Base-by-base conservation (phyloP, 1,140 invertebrate genomes). In the Marisa cornuarietis region DNA sequence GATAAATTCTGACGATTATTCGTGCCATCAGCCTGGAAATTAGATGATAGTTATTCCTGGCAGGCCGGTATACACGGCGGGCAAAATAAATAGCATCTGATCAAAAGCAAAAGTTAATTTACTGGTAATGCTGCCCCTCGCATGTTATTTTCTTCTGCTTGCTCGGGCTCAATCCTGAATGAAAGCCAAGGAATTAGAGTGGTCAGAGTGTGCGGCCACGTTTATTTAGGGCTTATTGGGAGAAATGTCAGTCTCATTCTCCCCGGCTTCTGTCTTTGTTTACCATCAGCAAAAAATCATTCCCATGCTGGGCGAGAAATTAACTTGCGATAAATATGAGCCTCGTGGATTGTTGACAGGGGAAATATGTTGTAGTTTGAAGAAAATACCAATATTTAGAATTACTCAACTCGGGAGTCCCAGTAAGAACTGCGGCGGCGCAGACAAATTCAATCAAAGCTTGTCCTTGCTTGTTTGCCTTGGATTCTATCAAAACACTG, bases 101-200 rank as follows among this genome's bases (percentile, higher is more conserved):
- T 82, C 81, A 82, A 82, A 82, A 82, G 81, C 81, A 82, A 78
- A 82, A 82, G 81, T 82, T 82, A 82, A 82, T 82, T 82, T 82
- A 79, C 71, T 73, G 65, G 81, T 78, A 79, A 82, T 78, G 65
- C 81, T 79, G 77, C 78, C 81, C 62, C 76, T 63, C 61, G 73
- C 76, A 72, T 65, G 80, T 76, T 78, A 81, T 81, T 78, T 78
- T 78, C 76, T 78, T 71, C 63, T 78, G 76, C 71, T 73, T 81
- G 77, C 80, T 71, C 42, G 77, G 49, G 61, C 58, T 66, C 62
- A 69, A 74, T n/a, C 52, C 26, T 66, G 81, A 79, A 78, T 74
- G 80, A 75, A 58, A 78, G 68, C 51, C 54, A 66, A 78, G 80
- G 80, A 78, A 78, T 77, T 81, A 78, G 71, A 81, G 76, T 78